Evolutionary conservation across 2,113 vertebrate genomes (phyloP), one percentile per base, ranked within the genome.

Genomic region (Heterocephalus glaber): DNA sequence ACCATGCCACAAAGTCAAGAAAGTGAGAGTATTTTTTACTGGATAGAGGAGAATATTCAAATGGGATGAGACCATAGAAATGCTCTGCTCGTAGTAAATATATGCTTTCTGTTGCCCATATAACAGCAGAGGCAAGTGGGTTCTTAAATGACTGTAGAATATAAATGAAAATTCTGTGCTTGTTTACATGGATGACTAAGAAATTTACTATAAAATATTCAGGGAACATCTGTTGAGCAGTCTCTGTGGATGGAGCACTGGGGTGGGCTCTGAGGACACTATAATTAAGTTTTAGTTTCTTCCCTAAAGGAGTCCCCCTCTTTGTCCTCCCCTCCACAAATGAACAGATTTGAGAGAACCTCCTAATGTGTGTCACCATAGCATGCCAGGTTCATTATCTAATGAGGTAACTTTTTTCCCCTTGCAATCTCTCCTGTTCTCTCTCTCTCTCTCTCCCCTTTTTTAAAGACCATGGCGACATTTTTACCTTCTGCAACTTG

Each of bases 41-140:
- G 54, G 94, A 70, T 52, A 85, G 79, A 49, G 6, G 47, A 89
- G 61, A 95, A 92, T 58, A 86, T 58, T 93, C 47, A 56, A 12
- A 49, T 61, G 33, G 68, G 44, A 70, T 87, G n/a, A 66, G 70
- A 84, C 72, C 5, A 11, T 80, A 58, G n/a, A 87, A 61, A 44
- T 76, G 54, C 10, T 56, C 65, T 70, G 28, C 44, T 81, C 68
- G 41, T 28, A 68, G 49, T 49, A 22, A 77, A 6, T 19, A 19
- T 72, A 30, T 52, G 41, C 61, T 94, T 63, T 68, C 49, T 65
- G 0, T 90, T 81, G 61, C 61, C n/a, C 74, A 4, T 24, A 30
- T 47, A 81, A 56, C 10, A 38, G 38, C 35, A 65, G 47, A 70
- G 47, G 13, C 56, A 58, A 30, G 9, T 41, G 49, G 54, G 20